phyloP scores from a whole-genome alignment of 2,113 vertebrate genomes.

The Toxostoma redivivum region DNA sequence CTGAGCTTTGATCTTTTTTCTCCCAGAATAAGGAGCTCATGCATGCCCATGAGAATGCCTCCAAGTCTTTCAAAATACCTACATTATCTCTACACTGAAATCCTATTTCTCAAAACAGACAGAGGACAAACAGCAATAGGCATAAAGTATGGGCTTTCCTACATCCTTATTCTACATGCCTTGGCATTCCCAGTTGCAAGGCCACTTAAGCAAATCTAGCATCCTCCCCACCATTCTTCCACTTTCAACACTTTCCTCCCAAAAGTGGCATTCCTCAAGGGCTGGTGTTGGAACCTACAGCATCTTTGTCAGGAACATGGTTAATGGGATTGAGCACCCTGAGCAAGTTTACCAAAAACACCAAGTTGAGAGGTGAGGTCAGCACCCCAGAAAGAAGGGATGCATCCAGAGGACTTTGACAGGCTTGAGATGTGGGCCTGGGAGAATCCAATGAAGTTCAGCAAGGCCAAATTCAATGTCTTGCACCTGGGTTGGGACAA shows the following conservation, averaged over 20 bases:
- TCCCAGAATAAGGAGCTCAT: neutral
- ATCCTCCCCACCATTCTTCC: neutral
- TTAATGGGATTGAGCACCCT: neutral
- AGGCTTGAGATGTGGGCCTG: fast-evolving
- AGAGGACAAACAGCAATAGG: neutral
- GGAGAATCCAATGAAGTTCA: neutral
- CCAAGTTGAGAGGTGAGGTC: neutral
- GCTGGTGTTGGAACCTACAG: neutral
- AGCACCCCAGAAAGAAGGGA: fast-evolving
- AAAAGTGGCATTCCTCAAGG: neutral
- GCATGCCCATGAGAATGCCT: neutral
- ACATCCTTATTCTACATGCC: neutral
- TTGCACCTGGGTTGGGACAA: neutral
- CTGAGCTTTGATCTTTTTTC: neutral
- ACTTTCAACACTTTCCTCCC: neutral
- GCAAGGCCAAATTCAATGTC: neutral
- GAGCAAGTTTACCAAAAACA: neutral
- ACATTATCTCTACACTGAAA: neutral
- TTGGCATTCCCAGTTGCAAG: neutral
- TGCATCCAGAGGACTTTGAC: neutral
- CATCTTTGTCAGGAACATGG: fast-evolving
- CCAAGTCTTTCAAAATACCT: neutral
- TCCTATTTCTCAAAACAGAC: neutral
- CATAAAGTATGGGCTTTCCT: neutral
- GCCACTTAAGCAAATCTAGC: neutral